Base-by-base conservation (phyloP, 2,113 vertebrate species). In the Sclerurus mexicanus region DNA sequence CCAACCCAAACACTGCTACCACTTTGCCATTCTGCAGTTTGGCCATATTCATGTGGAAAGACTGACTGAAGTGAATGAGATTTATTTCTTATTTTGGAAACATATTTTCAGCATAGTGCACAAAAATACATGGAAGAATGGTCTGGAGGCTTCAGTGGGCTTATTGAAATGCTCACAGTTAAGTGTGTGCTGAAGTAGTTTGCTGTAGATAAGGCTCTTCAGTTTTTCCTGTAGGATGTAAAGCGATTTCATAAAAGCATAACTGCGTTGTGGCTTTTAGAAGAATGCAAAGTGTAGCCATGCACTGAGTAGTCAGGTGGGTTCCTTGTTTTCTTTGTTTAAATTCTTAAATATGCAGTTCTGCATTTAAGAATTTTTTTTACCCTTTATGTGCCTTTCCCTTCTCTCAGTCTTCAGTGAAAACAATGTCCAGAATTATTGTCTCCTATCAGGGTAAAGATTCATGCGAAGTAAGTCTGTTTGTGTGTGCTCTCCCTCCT, bases 71-170 rank as follows among this genome's bases (percentile, higher is more conserved):
- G 39, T n/a, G 64, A 78, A 49, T 10, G 28, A 92, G 56, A 40
- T 77, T 93, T 94, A 55, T 62, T 93, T 91, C 74, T 93, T 94
- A 55, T 62, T 93, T 91, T 71, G 56, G 73, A 96, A 90, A 63
- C 0, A 0, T 80, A 27, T 40, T 68, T 47, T 81, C 79, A 78
- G 55, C 31, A 16, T 3, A 83, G 47, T 16, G 35, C 59, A 64
- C 28, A 89, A 81, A 64, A 81, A 64, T 35, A 62, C 40, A 71
- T 40, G 27, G 60, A 60, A 62, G 52, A 64, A 84, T 7, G 16
- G 56, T 74, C 56, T 53, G 31, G 60, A 92, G 56, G 84, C 76
- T 81, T 66, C 73, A 46, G 44, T 55, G 47, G 39, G 47, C n/a
- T 84, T 85, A 49, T 47, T 90, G n/a, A 81, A 13, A 87, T n/a